Evolutionary conservation across 1,140 invertebrate genomes (phyloP).

Genomic region (Rhynchophorus ferrugineus): DNA sequence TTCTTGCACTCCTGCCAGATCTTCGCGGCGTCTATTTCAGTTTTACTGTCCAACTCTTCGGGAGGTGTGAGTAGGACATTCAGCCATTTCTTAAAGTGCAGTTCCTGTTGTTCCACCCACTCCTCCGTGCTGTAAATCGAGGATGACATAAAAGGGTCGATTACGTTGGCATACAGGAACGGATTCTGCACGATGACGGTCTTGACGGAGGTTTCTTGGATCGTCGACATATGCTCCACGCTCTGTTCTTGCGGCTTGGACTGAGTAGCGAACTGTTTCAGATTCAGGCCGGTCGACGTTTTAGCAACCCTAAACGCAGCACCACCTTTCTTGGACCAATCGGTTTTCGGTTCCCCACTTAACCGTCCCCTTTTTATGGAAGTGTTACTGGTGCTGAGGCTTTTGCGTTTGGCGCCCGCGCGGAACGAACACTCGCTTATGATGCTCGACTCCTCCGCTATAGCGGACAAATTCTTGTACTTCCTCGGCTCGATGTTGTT

Average conservation of each 20-base stretch:
- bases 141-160: slow-evolving; percentile 59
- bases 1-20: slow-evolving; percentile 62
- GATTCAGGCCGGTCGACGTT: slow-evolving; percentile 16
- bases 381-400: background rate
- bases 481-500: slow-evolving; percentile 11
- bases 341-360: slow-evolving; percentile 4
- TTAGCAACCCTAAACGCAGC: slow-evolving; percentile 16
- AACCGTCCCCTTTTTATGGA: slow-evolving; percentile 12
- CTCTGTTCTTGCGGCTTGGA: background rate
- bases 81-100: slow-evolving; percentile 78
- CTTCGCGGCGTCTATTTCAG: slow-evolving; percentile 58
- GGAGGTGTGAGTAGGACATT: slow-evolving; percentile 80
- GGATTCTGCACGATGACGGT: slow-evolving; percentile 35
- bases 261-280: slow-evolving; percentile 7
- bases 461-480: slow-evolving; percentile 3
- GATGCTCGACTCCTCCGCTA: slow-evolving; percentile 8
- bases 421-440: slow-evolving; percentile 3
- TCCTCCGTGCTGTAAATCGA: slow-evolving; percentile 69
- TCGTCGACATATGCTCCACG: slow-evolving; percentile 11
- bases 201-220: slow-evolving; percentile 9
- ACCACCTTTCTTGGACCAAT: slow-evolving; percentile 20
- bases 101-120: slow-evolving; percentile 72
- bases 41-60: slow-evolving; percentile 45
- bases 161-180: slow-evolving; percentile 53
- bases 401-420: slow-evolving; percentile 15